Evolutionary conservation across 2,888 invertebrate genomes (phyloP), one percentile per base, ranked within the genome.

Genomic region (Clitarchus hookeri): DNA sequence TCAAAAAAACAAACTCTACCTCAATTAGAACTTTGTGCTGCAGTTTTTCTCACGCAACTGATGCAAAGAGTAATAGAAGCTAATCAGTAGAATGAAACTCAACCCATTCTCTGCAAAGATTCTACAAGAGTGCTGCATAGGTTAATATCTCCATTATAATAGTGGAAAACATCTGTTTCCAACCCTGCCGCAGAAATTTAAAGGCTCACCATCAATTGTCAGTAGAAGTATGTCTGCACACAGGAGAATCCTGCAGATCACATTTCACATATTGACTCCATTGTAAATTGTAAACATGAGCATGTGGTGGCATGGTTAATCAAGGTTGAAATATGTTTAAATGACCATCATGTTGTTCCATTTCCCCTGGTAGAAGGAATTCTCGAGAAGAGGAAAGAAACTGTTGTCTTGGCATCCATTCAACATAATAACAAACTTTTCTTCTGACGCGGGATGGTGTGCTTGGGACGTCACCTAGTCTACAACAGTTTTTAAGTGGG

Each of bases 111-210:
- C 44, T 90, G 89, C 89, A 88, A 89, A 6, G 90, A 91, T 86
- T 90, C 90, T 0, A 89, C 88, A 25, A 89, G 90, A 13, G 89
- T 89, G 2, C 85, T 90, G 0, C 87, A 88, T 54, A 90, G 90
- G 90, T 84, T 27, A 36, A 78, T n/a, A 11, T 54, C 87, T 12
- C 48, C 85, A 27, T 87, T 89, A 77, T 84, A 26, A 25, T 84
- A 84, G 12, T 89, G 88, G 88, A 89, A 88, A 86, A 88, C 88
- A 0, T 90, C 89, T 86, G 89, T 90, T 0, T 88, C 88, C 8
- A 89, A 90, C 86, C 54, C 89, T n/a, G 88, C 89, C 16, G 77
- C 88, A 13, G 87, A 89, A 86, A 89, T 89, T 65, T 88, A 89
- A 86, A 54, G 36, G 16, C 25, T 86, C 19, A 86, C 88, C 11